These are phyloP conservation scores for Ia io DNA, from an alignment of 2,113 vertebrate genomes.

Conservation along the genomic window DNA sequence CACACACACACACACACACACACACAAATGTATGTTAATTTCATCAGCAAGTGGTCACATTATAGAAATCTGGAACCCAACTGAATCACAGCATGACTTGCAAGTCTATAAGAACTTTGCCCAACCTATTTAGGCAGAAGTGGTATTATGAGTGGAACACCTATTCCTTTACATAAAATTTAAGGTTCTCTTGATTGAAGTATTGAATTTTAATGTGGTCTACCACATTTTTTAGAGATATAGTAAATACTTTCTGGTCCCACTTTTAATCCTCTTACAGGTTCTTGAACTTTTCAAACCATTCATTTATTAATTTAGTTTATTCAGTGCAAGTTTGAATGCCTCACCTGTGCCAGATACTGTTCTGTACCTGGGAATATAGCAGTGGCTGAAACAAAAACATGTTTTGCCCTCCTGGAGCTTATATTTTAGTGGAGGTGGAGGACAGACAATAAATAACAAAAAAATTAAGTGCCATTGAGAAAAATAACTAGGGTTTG, in stretches of 20 bases:
- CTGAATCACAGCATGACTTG: not conserved
- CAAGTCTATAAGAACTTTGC: conserved; percentile 21
- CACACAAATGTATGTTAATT: not conserved
- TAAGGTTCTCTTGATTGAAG: not conserved
- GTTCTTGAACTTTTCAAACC: not conserved
- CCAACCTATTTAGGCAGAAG: not conserved
- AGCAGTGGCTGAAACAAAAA: not conserved
- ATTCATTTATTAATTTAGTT: not conserved
- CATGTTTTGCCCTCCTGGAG: not conserved
- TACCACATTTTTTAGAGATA: not conserved
- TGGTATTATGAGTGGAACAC: not conserved
- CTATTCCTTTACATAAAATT: conserved; percentile 3
- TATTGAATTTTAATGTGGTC: conserved; percentile 5
- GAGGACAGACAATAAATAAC: not conserved
- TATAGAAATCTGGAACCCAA: not conserved
- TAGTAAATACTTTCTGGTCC: not conserved
- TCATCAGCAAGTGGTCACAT: not conserved
- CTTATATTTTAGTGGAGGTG: not conserved
- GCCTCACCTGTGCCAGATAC: not conserved
- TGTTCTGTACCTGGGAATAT: not conserved
- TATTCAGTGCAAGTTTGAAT: not conserved
- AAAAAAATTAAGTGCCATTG: not conserved
- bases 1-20: not conserved
- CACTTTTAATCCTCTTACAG: not conserved
- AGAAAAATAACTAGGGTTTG: not conserved